phyloP scores from a whole-genome alignment of 2,888 invertebrate genomes.

The Aquatica leii region DNA sequence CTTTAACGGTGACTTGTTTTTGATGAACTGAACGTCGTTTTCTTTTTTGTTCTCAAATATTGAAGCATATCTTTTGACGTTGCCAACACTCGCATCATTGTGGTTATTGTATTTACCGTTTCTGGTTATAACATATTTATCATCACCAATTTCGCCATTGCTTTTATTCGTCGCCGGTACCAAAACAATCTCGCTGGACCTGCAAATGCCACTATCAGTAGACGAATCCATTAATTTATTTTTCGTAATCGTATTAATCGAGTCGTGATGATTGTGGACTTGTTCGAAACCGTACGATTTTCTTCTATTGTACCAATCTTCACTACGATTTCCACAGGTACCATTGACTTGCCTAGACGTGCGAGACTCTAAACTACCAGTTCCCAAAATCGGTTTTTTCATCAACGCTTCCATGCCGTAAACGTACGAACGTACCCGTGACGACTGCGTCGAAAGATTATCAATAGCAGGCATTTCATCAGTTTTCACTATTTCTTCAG shows the following conservation, averaged over 20 bases:
- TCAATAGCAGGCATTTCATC: slow-evolving; percentile 44
- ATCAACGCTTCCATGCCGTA: slow-evolving; percentile 60
- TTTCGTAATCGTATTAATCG: slow-evolving; percentile 55
- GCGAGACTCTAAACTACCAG: slow-evolving; percentile 62
- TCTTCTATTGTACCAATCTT: slow-evolving; percentile 77
- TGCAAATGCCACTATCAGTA: slow-evolving; percentile 79
- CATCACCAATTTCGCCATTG: slow-evolving; percentile 48
- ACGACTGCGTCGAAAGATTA: slow-evolving; percentile 45
- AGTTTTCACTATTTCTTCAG: slow-evolving; percentile 51
- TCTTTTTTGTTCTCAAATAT: slow-evolving; percentile 44
- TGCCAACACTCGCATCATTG: slow-evolving; percentile 32
- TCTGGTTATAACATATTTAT: slow-evolving; percentile 25
- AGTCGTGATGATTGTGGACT: slow-evolving; percentile 55
- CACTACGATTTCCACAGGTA: slow-evolving; percentile 55
- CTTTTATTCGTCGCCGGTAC: slow-evolving; percentile 52
- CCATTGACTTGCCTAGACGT: slow-evolving; percentile 56
- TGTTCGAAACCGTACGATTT: slow-evolving; percentile 81
- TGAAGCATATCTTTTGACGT: slow-evolving; percentile 43
- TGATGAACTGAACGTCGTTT: neutral
- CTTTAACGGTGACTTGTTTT: slow-evolving; percentile 24
- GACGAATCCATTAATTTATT: slow-evolving; percentile 75
- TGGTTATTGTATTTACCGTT: slow-evolving; percentile 6
- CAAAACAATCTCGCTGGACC: slow-evolving; percentile 72
- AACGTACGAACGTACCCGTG: slow-evolving; percentile 60
- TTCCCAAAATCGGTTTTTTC: slow-evolving; percentile 54